Base-by-base conservation (phyloP, 2,888 invertebrate species). In the Lasioglossum calceatum region DNA sequence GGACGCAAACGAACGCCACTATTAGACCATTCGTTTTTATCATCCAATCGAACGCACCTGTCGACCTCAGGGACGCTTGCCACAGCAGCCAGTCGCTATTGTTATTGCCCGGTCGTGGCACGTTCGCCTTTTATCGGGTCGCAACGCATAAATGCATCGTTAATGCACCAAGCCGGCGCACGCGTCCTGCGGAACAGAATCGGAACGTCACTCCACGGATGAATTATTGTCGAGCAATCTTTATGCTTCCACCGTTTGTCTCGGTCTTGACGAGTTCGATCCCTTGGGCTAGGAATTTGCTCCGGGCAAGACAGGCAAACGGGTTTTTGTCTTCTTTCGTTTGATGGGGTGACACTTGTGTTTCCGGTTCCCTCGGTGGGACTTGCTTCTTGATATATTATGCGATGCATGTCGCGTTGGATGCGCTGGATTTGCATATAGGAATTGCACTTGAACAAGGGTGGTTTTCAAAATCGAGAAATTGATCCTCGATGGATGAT, bases 11-110 rank as follows among this genome's bases (percentile, higher is more conserved):
- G 54, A 23, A 54, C 61, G 61, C 82, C 73, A 7, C 79, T 77
- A 87, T 87, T 88, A 86, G 91, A 77, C 70, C 79, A 76, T 90
- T 87, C 80, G 71, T 82, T 89, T 90, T 90, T 89, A 90, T 90
- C 89, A 47, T 86, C 74, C 77, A 67, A 88, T 90, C 87, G 88
- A 64, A 84, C 84, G 76, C 87, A 89, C 81, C 87, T 86, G 86
- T 74, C 82, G 79, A 19, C 79, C 78, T 39, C 50, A 3, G 8
- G n/a, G 71, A 32, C 19, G 23, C 54, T 54, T 8, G 54, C 54
- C 54, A n/a, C 4, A 5, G 76, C 23, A 16, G 12, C 23, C 16
- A 14, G 23, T n/a, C 50, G 71, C 54, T 58, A 47, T 71, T 72
- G 85, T 79, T 73, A 67, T 81, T 71, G 19, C 67, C 39, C 1